A percentile compares a stretch with the other conserved stretches of the same genome.
These are phyloP conservation scores for Cephus runcator DNA, from an alignment of 2,888 invertebrate genomes.

Conservation along the genomic window DNA sequence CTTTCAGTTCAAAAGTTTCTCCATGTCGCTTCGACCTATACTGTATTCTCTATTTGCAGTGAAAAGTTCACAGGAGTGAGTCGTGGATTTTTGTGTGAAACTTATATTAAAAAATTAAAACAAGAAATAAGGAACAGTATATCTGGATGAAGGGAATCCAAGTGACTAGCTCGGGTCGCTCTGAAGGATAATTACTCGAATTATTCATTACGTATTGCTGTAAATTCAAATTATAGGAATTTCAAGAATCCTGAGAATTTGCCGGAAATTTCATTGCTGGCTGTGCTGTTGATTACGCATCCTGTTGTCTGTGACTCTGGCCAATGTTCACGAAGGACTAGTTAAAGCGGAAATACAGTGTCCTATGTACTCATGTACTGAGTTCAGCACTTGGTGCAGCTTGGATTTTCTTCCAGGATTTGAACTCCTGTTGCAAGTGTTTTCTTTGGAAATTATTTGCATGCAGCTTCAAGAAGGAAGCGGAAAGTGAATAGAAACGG, in stretches of 20 bases:
- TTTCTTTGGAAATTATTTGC: neutral
- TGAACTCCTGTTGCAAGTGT: neutral
- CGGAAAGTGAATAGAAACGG: neutral
- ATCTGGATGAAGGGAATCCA: neutral
- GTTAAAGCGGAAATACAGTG: neutral
- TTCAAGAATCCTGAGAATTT: neutral
- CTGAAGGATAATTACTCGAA: neutral
- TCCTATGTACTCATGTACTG: neutral
- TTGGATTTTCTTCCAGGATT: neutral
- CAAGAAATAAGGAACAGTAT: neutral
- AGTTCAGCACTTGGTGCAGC: neutral
- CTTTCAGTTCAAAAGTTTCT: neutral
- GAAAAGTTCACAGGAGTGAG: neutral
- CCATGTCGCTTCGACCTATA: neutral
- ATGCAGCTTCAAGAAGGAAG: neutral
- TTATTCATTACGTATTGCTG: neutral
- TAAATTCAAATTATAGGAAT: neutral
- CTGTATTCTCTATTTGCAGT: neutral
- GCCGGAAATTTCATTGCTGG: neutral
- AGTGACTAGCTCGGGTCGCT: neutral
- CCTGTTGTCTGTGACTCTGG: neutral
- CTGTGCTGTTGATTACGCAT: neutral
- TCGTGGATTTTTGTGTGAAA: neutral
- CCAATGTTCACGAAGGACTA: neutral
- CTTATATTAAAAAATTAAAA: neutral